Percentiles rank a stretch among this genome's conserved stretches.
Evolutionary conservation across 2,888 invertebrate species (phyloP).

Genomic region (Gastrophysa polygoni): DNA sequence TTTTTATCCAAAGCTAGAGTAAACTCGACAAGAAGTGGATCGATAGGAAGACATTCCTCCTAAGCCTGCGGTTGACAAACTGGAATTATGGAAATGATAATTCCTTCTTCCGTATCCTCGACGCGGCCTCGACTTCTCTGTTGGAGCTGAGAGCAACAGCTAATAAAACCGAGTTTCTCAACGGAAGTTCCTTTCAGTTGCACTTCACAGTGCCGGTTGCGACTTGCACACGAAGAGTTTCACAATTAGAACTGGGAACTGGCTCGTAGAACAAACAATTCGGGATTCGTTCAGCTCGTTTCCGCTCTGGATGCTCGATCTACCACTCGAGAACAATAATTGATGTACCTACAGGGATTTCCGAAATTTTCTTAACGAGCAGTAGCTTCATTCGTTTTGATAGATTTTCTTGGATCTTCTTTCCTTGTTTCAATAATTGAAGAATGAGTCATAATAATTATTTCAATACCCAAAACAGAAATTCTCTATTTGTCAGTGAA

Average conservation of each 20-base stretch:
- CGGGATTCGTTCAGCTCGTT: background rate
- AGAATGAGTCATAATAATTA: too few relatives aligned
- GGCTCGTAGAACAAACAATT: background rate
- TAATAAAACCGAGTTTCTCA: conserved; percentile 6
- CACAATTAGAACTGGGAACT: conserved; percentile 6
- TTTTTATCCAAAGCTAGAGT: too few relatives aligned
- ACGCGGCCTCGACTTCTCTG: conserved; percentile 4
- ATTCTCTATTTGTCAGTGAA: too few relatives aligned
- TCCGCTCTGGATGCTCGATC: too few relatives aligned
- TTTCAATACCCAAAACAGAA: too few relatives aligned
- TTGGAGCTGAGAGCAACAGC: conserved; percentile 7
- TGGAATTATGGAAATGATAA: conserved; percentile 10
- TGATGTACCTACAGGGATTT: too few relatives aligned
- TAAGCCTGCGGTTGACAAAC: conserved; percentile 5
- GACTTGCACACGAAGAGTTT: conserved; percentile 16
- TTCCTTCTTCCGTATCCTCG: background rate
- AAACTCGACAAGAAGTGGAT: too few relatives aligned
- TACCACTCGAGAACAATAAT: too few relatives aligned
- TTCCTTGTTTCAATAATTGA: too few relatives aligned
- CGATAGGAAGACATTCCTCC: background rate
- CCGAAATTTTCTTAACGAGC: too few relatives aligned
- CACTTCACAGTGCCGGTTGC: conserved; percentile 12
- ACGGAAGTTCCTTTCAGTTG: conserved; percentile 11
- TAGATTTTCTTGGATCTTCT: too few relatives aligned
- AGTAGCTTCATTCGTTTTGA: too few relatives aligned